phyloP scores from a whole-genome alignment of 1,140 invertebrate genomes.

The Zelostemma sp. region DNA sequence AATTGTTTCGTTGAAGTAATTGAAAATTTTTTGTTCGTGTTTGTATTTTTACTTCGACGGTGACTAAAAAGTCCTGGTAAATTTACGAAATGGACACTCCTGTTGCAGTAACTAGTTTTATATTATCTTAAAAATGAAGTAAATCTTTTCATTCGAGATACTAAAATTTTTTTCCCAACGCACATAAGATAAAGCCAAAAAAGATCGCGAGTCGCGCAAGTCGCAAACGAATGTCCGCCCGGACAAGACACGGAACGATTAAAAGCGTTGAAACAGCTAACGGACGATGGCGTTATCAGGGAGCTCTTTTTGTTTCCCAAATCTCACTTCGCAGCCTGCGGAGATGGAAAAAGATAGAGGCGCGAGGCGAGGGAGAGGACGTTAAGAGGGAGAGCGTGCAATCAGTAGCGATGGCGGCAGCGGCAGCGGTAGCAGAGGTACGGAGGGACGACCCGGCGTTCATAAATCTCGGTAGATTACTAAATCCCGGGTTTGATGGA shows the following conservation, averaged over 20 bases:
- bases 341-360: constrained; percentile 46
- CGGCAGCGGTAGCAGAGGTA: constrained; percentile 28
- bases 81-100: no score
- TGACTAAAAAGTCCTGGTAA: no score
- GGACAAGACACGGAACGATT: constrained; percentile 49
- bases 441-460: constrained; percentile 63
- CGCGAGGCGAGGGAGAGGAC: constrained; percentile 28
- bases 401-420: constrained; percentile 51
- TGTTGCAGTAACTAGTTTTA: no score
- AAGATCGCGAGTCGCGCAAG: constrained; percentile 29
- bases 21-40: no score
- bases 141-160: no score
- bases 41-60: no score
- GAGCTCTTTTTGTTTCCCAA: constrained; percentile 48
- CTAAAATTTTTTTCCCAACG: neutral
- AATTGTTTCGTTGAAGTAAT: no score
- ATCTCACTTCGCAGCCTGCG: constrained; percentile 39
- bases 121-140: no score
- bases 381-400: constrained; percentile 53
- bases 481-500: constrained; percentile 71
- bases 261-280: constrained; percentile 49
- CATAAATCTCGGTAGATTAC: constrained; percentile 71
- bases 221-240: constrained; percentile 41
- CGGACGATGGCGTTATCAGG: constrained; percentile 42
- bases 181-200: constrained; percentile 6